A percentile compares a stretch with the other conserved stretches of the same genome.
Evolutionary conservation across 1,140 invertebrate genomes (phyloP).

Genomic region (Saccostrea echinata): DNA sequence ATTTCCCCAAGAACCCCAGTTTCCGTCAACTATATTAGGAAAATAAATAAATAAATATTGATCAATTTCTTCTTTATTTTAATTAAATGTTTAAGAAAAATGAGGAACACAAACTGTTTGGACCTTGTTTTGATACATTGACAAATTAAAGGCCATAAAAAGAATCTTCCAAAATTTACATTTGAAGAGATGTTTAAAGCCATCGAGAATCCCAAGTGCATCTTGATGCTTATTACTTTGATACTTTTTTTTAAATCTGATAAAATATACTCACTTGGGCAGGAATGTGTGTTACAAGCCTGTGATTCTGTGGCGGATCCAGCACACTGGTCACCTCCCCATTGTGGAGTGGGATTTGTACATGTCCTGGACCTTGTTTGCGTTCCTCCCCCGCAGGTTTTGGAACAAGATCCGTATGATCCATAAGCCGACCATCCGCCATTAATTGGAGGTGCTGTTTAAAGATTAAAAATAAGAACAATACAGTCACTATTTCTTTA

Average conservation of each 20-base stretch:
- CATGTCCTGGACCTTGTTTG: constrained; percentile 60
- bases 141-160: too few relatives aligned
- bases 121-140: too few relatives aligned
- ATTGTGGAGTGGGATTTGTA: constrained; percentile 61
- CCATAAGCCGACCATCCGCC: constrained; percentile 69
- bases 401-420: constrained; percentile 63
- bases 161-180: too few relatives aligned
- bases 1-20: constrained; percentile 27
- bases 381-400: constrained; percentile 64
- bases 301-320: constrained; percentile 42
- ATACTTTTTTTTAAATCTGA: too few relatives aligned
- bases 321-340: constrained; percentile 63
- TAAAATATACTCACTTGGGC: constrained; percentile 43
- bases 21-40: constrained; percentile 38
- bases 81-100: too few relatives aligned
- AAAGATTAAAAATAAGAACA: background rate
- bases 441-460: constrained; percentile 43
- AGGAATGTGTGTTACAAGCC: constrained; percentile 10
- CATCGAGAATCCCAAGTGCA: too few relatives aligned
- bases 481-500: too few relatives aligned
- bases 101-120: too few relatives aligned
- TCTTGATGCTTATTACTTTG: too few relatives aligned
- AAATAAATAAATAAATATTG: too few relatives aligned
- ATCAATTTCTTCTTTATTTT: too few relatives aligned
- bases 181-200: too few relatives aligned